Percentiles rank a stretch among this genome's conserved stretches.
Conservation (phyloP, 2,888 invertebrate genomes). For the Diaperis boleti region DNA sequence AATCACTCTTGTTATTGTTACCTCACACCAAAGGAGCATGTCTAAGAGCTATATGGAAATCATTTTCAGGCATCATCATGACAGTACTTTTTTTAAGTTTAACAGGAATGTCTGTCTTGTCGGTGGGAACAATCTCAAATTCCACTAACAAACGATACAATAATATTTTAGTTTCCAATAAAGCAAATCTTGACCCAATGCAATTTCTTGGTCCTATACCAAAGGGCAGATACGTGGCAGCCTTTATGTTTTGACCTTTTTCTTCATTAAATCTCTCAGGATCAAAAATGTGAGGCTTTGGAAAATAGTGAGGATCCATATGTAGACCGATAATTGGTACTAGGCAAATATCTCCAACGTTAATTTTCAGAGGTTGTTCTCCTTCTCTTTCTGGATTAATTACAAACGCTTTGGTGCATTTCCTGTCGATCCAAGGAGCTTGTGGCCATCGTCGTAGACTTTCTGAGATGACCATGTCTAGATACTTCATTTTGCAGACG, state of each 20-base stretch:
- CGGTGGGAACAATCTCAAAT: slow-evolving; percentile 43
- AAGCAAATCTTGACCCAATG: slow-evolving; percentile 54
- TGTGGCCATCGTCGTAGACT: slow-evolving; percentile 68
- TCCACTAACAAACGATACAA: slow-evolving; percentile 42
- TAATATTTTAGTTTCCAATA: slow-evolving; percentile 46
- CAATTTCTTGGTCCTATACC: slow-evolving; percentile 65
- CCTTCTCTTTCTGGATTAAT: slow-evolving; percentile 61
- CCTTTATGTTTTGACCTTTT: slow-evolving; percentile 67
- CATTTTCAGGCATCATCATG: slow-evolving; percentile 32
- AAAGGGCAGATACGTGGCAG: slow-evolving; percentile 69
- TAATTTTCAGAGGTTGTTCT: slow-evolving; percentile 55
- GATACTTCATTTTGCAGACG: slow-evolving; percentile 53
- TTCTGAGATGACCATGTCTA: slow-evolving; percentile 60
- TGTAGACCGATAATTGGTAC: slow-evolving; percentile 69
- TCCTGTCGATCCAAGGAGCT: slow-evolving; percentile 65
- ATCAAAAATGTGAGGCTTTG: slow-evolving; percentile 68
- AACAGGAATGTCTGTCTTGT: slow-evolving; percentile 47
- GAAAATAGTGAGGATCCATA: slow-evolving; percentile 70
- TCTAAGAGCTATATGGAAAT: slow-evolving; percentile 41
- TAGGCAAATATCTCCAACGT: slow-evolving; percentile 67
- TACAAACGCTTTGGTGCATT: slow-evolving; percentile 67
- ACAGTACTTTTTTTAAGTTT: slow-evolving; percentile 26
- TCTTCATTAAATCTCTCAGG: slow-evolving; percentile 70
- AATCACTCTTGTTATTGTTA: too few relatives aligned
- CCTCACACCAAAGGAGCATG: not conserved